Evolutionary conservation across 2,888 invertebrate species (phyloP).

Genomic region (Eupeodes luniger): DNA sequence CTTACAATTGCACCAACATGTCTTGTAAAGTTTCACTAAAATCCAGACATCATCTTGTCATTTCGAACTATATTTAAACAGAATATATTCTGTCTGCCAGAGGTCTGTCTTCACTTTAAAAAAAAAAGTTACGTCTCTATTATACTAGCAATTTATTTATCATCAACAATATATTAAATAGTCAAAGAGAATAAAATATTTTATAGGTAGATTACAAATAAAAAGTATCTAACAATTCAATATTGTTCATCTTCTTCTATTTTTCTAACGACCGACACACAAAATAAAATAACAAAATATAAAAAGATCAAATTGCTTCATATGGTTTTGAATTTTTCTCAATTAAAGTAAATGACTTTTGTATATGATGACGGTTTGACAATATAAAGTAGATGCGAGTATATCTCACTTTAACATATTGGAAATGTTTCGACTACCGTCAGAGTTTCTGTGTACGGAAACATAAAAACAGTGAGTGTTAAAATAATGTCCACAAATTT

Average conservation of each 20-base stretch:
- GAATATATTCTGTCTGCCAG: slow-evolving; percentile 1
- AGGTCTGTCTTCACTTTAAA: neutral
- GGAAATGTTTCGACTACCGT: neutral
- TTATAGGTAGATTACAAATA: neutral
- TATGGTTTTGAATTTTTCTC: slow-evolving; percentile 3
- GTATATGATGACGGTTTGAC: neutral
- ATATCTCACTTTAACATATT: slow-evolving; percentile 8
- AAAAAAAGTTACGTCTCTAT: neutral
- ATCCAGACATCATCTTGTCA: neutral
- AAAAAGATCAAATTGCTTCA: neutral
- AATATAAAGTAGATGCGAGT: neutral
- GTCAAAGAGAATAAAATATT: neutral
- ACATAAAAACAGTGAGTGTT: neutral
- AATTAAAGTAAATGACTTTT: slow-evolving; percentile 33
- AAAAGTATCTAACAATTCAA: slow-evolving; percentile 13
- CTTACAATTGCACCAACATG: no score
- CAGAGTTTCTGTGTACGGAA: neutral
- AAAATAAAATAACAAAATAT: neutral
- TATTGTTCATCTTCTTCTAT: neutral
- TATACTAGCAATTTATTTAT: neutral
- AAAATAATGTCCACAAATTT: neutral
- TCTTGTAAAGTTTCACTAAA: neutral
- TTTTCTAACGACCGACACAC: neutral
- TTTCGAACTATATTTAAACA: neutral
- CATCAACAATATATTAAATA: slow-evolving; percentile 20